Conservation (phyloP, 2,888 invertebrate genomes). For the Agapostemon virescens region DNA sequence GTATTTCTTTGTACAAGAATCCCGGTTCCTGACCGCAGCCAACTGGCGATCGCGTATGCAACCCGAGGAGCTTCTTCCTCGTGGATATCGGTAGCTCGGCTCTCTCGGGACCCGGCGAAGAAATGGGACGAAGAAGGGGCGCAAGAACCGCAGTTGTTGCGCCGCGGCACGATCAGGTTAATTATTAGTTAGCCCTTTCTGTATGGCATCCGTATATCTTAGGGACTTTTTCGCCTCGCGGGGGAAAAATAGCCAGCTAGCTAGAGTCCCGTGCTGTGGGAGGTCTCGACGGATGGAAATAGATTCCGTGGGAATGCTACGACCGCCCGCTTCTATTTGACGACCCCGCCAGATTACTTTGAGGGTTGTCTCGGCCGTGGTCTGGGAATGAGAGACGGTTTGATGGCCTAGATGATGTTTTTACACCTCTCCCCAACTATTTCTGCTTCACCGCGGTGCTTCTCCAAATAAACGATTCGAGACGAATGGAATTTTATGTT, state of each 20-base stretch:
- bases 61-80: constrained; percentile 4
- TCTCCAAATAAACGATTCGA: not conserved
- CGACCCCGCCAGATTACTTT: not conserved
- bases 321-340: not conserved
- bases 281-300: constrained; percentile 30
- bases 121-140: constrained; percentile 22
- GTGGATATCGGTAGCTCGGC: constrained; percentile 27
- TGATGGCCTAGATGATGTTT: not conserved
- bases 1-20: constrained; percentile 57
- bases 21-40: not conserved
- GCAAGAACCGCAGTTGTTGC: constrained; percentile 32
- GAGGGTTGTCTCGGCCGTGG: not conserved
- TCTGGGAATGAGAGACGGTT: not conserved
- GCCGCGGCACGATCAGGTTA: constrained; percentile 38
- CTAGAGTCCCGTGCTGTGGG: constrained; percentile 17
- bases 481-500: not conserved
- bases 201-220: constrained; percentile 31
- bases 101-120: not conserved
- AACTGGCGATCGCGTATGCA: constrained; percentile 24
- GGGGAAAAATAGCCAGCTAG: constrained; percentile 21
- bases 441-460: not conserved
- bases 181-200: constrained; percentile 46
- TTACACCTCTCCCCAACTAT: not conserved
- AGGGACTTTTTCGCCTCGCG: constrained; percentile 28
- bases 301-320: constrained; percentile 10